Conservation (phyloP, 2,888 invertebrate genomes). For the Lasioglossum marginatum region DNA sequence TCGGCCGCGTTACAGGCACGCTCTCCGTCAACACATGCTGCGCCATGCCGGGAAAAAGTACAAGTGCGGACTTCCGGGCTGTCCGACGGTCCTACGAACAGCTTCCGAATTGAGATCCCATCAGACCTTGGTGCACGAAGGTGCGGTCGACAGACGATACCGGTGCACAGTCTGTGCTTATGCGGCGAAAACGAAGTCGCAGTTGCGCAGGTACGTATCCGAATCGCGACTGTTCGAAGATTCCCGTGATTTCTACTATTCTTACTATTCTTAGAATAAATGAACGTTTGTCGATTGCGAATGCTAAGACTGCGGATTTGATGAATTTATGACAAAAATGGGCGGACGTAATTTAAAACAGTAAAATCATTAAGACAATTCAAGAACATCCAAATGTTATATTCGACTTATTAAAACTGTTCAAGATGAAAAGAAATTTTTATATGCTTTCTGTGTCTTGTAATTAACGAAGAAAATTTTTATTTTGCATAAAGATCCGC, state of each 20-base stretch:
- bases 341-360: no score
- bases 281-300: no score
- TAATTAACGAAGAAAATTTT: no score
- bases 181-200: conserved; percentile 82
- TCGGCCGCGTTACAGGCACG: conserved; percentile 83
- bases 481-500: no score
- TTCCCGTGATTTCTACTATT: neutral
- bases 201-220: conserved; percentile 85
- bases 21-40: conserved; percentile 87
- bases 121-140: conserved; percentile 86
- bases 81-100: conserved; percentile 87
- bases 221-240: neutral
- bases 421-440: no score
- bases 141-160: conserved; percentile 85
- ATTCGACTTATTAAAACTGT: no score
- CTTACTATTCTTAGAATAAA: no score
- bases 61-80: conserved; percentile 86
- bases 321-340: no score
- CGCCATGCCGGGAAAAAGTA: conserved; percentile 86
- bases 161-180: conserved; percentile 86
- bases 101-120: conserved; percentile 86
- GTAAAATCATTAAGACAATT: no score
- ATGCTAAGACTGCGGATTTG: no score
- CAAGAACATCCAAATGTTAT: no score
- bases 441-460: no score